Conservation (phyloP, 2,797 vertebrate genomes). For the Cheirogaleus major region DNA sequence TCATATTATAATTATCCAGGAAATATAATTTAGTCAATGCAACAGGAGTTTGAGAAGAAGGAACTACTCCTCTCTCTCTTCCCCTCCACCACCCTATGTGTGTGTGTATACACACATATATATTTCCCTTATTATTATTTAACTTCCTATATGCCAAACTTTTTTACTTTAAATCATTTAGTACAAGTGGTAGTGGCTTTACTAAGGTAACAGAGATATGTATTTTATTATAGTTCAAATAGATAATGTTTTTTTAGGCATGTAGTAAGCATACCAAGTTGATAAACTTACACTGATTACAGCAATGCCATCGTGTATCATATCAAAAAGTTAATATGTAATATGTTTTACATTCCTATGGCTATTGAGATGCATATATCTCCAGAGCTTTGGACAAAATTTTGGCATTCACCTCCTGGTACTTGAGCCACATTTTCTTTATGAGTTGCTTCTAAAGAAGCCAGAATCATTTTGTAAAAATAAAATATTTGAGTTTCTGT, state of each 20-base stretch:
- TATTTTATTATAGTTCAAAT: neutral
- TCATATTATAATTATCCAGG: neutral
- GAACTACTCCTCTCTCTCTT: neutral
- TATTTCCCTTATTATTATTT: neutral
- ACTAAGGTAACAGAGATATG: neutral
- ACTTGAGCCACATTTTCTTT: slow-evolving; percentile 56
- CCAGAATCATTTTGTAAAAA: neutral
- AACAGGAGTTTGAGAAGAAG: neutral
- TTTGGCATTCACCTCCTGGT: slow-evolving; percentile 66
- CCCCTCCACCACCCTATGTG: no score
- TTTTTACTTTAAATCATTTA: neutral
- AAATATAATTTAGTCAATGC: neutral
- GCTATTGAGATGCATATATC: slow-evolving; percentile 51
- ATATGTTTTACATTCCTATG: slow-evolving; percentile 74
- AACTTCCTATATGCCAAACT: neutral
- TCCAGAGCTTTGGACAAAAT: slow-evolving; percentile 74
- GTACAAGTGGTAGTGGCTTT: neutral
- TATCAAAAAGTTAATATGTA: slow-evolving; percentile 65
- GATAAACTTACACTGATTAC: slow-evolving; percentile 44
- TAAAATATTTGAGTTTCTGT: neutral
- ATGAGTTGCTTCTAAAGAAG: slow-evolving; percentile 65
- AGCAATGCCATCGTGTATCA: slow-evolving; percentile 50
- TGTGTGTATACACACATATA: no score
- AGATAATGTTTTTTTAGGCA: neutral
- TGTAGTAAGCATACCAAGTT: neutral